Conservation (phyloP, 2,888 invertebrate species). For the Patella ulyssiponensis region DNA sequence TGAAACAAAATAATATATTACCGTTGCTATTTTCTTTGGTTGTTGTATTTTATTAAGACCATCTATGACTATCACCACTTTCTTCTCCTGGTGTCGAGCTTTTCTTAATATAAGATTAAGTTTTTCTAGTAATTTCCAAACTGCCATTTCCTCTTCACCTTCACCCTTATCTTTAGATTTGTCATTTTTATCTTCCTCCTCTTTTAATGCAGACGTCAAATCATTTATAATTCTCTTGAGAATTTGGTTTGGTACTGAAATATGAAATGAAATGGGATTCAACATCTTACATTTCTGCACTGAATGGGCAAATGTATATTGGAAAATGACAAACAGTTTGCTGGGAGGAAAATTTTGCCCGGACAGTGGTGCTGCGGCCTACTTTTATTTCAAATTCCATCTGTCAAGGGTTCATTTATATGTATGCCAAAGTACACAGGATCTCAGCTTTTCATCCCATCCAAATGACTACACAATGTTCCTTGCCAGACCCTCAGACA, state of each 20-base stretch:
- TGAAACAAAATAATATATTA: conserved; percentile 21
- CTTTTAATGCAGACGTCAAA: background rate
- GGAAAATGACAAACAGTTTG: no score
- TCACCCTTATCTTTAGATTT: background rate
- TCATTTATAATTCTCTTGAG: background rate
- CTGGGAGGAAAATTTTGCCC: no score
- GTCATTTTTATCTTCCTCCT: background rate
- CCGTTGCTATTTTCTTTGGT: conserved; percentile 47
- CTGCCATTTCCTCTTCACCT: background rate
- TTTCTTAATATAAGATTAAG: conserved; percentile 1
- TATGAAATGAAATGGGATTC: background rate
- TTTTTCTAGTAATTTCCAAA: conserved; percentile 8
- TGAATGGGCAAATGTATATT: no score
- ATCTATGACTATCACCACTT: conserved; percentile 48
- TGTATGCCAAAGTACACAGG: no score
- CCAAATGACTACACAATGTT: no score
- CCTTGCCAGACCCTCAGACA: no score
- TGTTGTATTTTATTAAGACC: conserved; percentile 48
- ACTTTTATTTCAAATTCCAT: no score
- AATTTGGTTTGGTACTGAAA: conserved; percentile 1
- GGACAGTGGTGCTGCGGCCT: no score
- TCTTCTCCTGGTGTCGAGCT: conserved; percentile 25
- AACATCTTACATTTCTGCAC: no score
- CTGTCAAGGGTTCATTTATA: no score
- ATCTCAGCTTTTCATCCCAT: no score